Conservation (phyloP, 2,113 vertebrate species). For the Calyptommatus sinebrachiatus region DNA sequence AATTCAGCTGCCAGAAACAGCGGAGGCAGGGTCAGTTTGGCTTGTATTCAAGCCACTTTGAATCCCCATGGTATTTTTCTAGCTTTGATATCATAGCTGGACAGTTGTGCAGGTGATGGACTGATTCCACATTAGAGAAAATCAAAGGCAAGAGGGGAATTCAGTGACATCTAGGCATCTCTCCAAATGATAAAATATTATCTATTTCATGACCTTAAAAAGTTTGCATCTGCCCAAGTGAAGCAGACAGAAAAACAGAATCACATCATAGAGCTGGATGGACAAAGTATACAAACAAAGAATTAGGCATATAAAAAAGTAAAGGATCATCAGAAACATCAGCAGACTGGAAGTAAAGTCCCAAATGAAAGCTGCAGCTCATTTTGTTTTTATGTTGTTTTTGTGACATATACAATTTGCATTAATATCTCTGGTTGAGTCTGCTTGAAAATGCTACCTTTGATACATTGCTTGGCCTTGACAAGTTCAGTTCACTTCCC, state of each 20-base stretch:
- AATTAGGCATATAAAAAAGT: too few species aligned
- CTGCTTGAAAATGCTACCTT: background rate
- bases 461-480: background rate
- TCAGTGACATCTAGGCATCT: background rate
- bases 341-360: background rate
- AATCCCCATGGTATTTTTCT: slow-evolving; percentile 15
- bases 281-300: background rate
- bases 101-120: background rate
- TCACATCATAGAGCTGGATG: background rate
- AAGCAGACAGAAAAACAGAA: background rate
- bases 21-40: slow-evolving; percentile 1
- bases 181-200: background rate
- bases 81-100: slow-evolving; percentile 3
- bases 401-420: background rate
- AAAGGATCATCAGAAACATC: background rate
- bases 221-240: background rate
- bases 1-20: background rate
- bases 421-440: background rate
- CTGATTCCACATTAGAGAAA: background rate
- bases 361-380: too few species aligned
- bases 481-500: background rate
- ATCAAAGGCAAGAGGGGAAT: background rate
- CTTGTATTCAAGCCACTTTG: slow-evolving; percentile 17
- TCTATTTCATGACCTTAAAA: background rate
- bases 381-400: background rate